Evolutionary conservation across 2,888 invertebrate species (phyloP).

Genomic region (Stratiomys singularior): DNA sequence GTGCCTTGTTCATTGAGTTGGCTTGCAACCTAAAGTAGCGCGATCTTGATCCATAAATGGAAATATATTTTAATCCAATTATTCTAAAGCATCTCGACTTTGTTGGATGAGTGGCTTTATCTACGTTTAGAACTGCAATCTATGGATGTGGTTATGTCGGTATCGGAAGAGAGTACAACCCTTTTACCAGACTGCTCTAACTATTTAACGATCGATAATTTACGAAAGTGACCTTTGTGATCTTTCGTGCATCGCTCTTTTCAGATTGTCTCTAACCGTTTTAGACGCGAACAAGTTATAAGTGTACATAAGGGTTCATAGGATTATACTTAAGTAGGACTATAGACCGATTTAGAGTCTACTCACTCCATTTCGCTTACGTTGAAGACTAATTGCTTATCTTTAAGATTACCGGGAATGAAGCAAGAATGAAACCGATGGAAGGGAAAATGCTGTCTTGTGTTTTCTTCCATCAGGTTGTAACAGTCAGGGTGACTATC

Average conservation of each 20-base stretch:
- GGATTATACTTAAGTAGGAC: constrained; percentile 1
- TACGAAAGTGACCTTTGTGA: constrained; percentile 46
- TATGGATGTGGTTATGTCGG: too few species aligned
- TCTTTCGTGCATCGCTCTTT: constrained; percentile 48
- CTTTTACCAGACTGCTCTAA: constrained; percentile 39
- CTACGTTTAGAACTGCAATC: constrained; percentile 19
- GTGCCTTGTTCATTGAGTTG: constrained; percentile 41
- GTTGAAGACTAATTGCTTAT: constrained; percentile 46
- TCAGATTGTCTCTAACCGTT: constrained; percentile 46
- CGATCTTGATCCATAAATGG: constrained; percentile 47
- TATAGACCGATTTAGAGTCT: constrained; percentile 15
- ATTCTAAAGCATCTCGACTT: constrained; percentile 43
- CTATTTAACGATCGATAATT: constrained; percentile 48
- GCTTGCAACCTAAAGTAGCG: constrained; percentile 28
- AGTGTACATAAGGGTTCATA: constrained; percentile 13
- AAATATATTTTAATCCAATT: constrained; percentile 48
- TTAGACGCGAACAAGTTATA: constrained; percentile 36
- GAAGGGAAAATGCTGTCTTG: constrained; percentile 3
- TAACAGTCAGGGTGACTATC: background rate
- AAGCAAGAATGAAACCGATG: constrained; percentile 7
- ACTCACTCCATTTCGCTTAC: constrained; percentile 41
- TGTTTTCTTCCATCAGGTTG: background rate
- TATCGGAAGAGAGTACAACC: constrained; percentile 14
- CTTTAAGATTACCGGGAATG: constrained; percentile 38
- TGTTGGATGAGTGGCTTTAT: constrained; percentile 7